phyloP scores from a whole-genome alignment of 2,888 invertebrate species.

The Apoda limacodes region DNA sequence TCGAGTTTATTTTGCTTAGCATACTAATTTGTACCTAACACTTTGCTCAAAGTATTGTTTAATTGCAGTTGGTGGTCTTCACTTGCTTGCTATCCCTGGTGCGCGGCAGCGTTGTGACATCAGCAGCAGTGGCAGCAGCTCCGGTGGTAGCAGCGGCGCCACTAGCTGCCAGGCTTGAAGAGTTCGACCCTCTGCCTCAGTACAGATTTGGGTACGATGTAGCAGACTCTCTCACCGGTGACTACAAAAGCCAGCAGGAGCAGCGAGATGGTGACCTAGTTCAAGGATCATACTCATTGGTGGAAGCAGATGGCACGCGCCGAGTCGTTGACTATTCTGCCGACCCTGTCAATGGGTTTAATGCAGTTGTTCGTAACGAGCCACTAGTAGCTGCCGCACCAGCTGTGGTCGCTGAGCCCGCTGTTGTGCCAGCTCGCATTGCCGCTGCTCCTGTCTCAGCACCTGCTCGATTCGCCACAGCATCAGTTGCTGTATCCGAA shows the following conservation, averaged over 20 bases:
- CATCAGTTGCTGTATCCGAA: conserved; percentile 3
- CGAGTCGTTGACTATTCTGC: conserved; percentile 53
- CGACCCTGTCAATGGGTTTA: conserved; percentile 52
- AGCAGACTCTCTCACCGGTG: conserved; percentile 54
- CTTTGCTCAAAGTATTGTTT: no score
- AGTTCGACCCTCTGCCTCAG: conserved; percentile 69
- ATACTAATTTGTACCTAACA: no score
- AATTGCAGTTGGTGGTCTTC: conserved; percentile 52
- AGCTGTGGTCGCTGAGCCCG: conserved; percentile 44
- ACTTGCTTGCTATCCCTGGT: conserved; percentile 47
- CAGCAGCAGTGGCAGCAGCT: conserved; percentile 36
- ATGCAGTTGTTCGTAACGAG: conserved; percentile 54
- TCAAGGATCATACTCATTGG: conserved; percentile 50
- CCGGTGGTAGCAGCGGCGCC: conserved; percentile 33
- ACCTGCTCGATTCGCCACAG: conserved; percentile 17
- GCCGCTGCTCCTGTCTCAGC: conserved; percentile 29
- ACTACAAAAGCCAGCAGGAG: conserved; percentile 59
- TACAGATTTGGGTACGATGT: conserved; percentile 63
- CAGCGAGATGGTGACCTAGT: conserved; percentile 68
- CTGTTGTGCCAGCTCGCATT: conserved; percentile 29
- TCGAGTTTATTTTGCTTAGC: no score
- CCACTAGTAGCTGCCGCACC: conserved; percentile 40
- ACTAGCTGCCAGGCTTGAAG: conserved; percentile 42
- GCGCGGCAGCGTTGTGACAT: conserved; percentile 44
- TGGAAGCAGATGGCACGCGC: conserved; percentile 53